phyloP scores from a whole-genome alignment of 2,113 vertebrate genomes.

The Zosterops borbonicus region DNA sequence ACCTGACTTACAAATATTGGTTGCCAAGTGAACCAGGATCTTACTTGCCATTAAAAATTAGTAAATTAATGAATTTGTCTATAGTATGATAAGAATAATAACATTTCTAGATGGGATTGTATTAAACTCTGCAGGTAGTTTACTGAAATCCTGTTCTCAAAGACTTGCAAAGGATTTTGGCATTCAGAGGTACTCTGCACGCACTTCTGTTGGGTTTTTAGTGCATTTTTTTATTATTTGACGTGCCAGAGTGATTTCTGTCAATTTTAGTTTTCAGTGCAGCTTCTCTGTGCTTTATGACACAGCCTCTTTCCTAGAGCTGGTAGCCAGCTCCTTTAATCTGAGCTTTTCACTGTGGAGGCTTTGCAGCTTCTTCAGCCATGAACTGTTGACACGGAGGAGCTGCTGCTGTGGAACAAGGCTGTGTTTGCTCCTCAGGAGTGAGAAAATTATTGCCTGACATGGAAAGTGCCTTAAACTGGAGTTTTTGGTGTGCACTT shows the following conservation, averaged over 20 bases:
- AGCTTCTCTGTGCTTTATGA: not conserved
- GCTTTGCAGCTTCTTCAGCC: not conserved
- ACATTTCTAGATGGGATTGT: not conserved
- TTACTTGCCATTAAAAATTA: not conserved
- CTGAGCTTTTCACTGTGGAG: not conserved
- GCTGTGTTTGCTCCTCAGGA: not conserved
- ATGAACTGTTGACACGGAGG: not conserved
- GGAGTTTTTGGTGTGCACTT: not conserved
- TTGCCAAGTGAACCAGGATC: not conserved
- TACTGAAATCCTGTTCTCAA: rapidly evolving
- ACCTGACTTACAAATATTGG: not conserved
- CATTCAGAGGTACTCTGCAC: not conserved
- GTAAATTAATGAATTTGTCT: not conserved
- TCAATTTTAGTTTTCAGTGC: not conserved
- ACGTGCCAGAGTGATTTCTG: not conserved
- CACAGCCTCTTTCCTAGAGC: not conserved
- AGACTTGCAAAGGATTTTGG: not conserved
- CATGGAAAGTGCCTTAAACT: not conserved
- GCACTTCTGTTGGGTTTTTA: not conserved
- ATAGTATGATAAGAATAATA: not conserved
- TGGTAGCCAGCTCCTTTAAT: not conserved
- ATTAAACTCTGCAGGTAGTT: not conserved
- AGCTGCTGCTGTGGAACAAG: not conserved
- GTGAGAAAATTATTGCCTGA: not conserved
- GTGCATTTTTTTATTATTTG: not conserved